A percentile compares a stretch with the other conserved stretches of the same genome.
Evolutionary conservation across 2,888 invertebrate species (phyloP).

Genomic region (Diabrotica balteata): DNA sequence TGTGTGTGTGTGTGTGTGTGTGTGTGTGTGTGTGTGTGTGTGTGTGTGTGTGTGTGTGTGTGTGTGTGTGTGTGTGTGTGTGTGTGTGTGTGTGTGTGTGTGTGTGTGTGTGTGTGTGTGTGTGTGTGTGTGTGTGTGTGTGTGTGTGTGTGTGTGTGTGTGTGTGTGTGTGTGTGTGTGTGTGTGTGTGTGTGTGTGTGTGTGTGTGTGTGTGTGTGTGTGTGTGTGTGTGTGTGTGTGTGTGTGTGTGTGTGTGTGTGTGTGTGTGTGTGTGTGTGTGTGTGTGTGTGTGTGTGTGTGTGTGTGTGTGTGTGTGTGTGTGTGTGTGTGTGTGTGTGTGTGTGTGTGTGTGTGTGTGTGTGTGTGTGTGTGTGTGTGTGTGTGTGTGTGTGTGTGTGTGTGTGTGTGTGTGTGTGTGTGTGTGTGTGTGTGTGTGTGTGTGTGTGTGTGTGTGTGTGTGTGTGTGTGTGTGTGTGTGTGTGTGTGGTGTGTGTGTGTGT

Average conservation of each 20-base stretch:
- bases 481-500: no score
- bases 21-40: conserved; percentile 1
- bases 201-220: conserved; percentile 1
- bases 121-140: conserved; percentile 1
- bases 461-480: no score
- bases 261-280: conserved; percentile 1
- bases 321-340: conserved; percentile 1
- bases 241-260: conserved; percentile 1
- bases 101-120: conserved; percentile 1
- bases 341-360: conserved; percentile 1
- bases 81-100: conserved; percentile 1
- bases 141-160: conserved; percentile 1
- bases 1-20: conserved; percentile 1
- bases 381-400: conserved; percentile 1
- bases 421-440: no score
- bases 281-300: conserved; percentile 1
- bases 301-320: conserved; percentile 1
- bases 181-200: conserved; percentile 1
- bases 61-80: conserved; percentile 1
- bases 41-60: conserved; percentile 1
- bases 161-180: conserved; percentile 1
- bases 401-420: no score
- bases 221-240: conserved; percentile 1
- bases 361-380: conserved; percentile 1
- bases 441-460: no score